Conservation (phyloP, 2,888 invertebrate species). For the Taenaris catops region DNA sequence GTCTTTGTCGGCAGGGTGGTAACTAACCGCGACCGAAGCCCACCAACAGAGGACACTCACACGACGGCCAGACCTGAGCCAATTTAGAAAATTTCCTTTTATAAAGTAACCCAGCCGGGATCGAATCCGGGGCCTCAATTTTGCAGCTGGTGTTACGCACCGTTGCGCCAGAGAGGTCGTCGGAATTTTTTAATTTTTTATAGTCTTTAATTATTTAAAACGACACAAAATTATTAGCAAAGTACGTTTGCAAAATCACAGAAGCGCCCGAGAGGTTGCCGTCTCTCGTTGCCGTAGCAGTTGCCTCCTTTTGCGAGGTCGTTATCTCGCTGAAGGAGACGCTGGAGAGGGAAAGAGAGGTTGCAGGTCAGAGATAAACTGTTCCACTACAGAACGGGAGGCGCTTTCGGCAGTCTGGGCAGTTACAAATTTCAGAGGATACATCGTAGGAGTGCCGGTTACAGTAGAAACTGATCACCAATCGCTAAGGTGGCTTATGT, state of each 20-base stretch:
- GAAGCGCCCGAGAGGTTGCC: background rate
- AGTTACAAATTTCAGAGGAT: slow-evolving; percentile 27
- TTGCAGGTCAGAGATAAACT: slow-evolving; percentile 45
- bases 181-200: too few species aligned
- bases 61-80: too few species aligned
- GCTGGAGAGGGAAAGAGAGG: too few species aligned
- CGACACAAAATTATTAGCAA: slow-evolving; percentile 24
- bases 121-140: too few species aligned
- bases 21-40: slow-evolving; percentile 41
- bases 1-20: too few species aligned
- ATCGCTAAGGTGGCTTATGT: slow-evolving; percentile 51
- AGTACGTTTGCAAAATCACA: slow-evolving; percentile 31
- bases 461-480: slow-evolving; percentile 49
- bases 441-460: slow-evolving; percentile 41
- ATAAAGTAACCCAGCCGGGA: too few species aligned
- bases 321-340: too few species aligned
- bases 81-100: too few species aligned
- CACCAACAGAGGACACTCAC: slow-evolving; percentile 45
- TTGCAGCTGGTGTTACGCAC: too few species aligned
- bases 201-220: background rate
- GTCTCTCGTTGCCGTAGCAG: too few species aligned
- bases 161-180: too few species aligned
- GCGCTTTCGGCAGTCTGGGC: slow-evolving; percentile 30
- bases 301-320: too few species aligned
- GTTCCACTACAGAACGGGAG: slow-evolving; percentile 51